Conservation (phyloP, 1,140 invertebrate genomes). For the Drosophila lowei region DNA sequence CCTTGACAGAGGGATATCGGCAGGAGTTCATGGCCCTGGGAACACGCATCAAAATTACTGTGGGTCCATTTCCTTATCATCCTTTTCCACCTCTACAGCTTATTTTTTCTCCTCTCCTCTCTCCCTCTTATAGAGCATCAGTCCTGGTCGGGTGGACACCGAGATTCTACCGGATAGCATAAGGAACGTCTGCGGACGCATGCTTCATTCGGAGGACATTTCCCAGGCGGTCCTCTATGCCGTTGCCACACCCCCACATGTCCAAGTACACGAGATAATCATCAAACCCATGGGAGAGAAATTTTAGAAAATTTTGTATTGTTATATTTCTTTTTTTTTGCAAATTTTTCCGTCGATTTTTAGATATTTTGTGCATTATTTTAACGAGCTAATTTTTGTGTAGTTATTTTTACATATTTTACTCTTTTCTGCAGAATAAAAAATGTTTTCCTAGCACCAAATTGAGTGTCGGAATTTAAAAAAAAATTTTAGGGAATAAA, state of each 20-base stretch:
- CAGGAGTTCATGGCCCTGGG: conserved; percentile 86
- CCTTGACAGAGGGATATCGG: conserved; percentile 86
- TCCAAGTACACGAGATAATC: conserved; percentile 83
- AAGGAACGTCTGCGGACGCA: conserved; percentile 22
- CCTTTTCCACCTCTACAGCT: conserved; percentile 45
- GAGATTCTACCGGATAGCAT: conserved; percentile 83
- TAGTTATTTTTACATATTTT: neutral
- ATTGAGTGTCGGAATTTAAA: no score
- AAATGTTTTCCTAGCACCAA: neutral
- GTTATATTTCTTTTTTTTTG: neutral
- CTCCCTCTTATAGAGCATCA: conserved; percentile 83
- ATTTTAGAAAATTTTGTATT: conserved; percentile 23
- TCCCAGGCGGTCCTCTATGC: conserved; percentile 84
- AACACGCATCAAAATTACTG: conserved; percentile 88
- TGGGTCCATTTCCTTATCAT: conserved; percentile 74
- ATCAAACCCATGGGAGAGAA: conserved; percentile 74
- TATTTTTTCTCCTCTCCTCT: neutral
- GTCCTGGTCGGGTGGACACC: conserved; percentile 85
- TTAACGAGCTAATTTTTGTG: neutral
- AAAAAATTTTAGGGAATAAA: no score
- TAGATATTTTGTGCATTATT: neutral
- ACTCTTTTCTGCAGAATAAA: neutral
- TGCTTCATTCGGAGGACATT: conserved; percentile 84
- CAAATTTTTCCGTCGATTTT: neutral
- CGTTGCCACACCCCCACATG: conserved; percentile 83